Evolutionary conservation across 2,888 invertebrate genomes (phyloP).

Genomic region (Drosophila picticornis): DNA sequence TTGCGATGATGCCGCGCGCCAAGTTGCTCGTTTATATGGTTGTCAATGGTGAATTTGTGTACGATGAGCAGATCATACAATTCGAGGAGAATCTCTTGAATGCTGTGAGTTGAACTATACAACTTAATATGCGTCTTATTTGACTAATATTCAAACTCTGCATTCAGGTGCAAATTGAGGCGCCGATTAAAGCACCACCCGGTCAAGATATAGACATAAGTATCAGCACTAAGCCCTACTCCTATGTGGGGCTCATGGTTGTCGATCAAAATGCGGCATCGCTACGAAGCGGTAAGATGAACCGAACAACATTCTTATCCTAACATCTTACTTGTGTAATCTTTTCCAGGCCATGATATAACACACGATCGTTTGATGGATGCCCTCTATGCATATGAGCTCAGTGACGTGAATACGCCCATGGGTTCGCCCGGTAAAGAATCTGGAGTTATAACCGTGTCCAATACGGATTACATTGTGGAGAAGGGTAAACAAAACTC

Average conservation of each 20-base stretch:
- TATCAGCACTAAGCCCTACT: slow-evolving; percentile 93
- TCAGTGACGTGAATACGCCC: slow-evolving; percentile 76
- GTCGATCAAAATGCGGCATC: slow-evolving; percentile 92
- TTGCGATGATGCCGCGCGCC: slow-evolving; percentile 94
- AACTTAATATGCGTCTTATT: accelerated
- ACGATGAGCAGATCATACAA: slow-evolving; percentile 94
- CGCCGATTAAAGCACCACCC: slow-evolving; percentile 90
- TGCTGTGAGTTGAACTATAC: slow-evolving; percentile 86
- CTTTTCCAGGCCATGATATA: slow-evolving; percentile 78
- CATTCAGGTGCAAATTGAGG: slow-evolving; percentile 87
- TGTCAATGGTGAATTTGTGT: slow-evolving; percentile 91
- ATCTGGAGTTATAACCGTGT: slow-evolving; percentile 83
- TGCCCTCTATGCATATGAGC: slow-evolving; percentile 80
- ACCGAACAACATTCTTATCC: accelerated
- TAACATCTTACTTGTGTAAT: too few relatives aligned
- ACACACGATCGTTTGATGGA: slow-evolving; percentile 78
- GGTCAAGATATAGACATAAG: slow-evolving; percentile 92
- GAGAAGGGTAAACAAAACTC: slow-evolving; percentile 66
- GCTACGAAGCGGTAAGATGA: slow-evolving; percentile 88
- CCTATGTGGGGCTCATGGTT: slow-evolving; percentile 95
- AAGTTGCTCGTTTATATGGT: slow-evolving; percentile 94
- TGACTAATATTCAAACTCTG: neutral
- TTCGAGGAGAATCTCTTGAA: slow-evolving; percentile 92
- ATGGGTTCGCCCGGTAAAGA: slow-evolving; percentile 82
- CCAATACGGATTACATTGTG: slow-evolving; percentile 82